Conservation (phyloP, 2,797 vertebrate species). For the Chrysocyon brachyurus region DNA sequence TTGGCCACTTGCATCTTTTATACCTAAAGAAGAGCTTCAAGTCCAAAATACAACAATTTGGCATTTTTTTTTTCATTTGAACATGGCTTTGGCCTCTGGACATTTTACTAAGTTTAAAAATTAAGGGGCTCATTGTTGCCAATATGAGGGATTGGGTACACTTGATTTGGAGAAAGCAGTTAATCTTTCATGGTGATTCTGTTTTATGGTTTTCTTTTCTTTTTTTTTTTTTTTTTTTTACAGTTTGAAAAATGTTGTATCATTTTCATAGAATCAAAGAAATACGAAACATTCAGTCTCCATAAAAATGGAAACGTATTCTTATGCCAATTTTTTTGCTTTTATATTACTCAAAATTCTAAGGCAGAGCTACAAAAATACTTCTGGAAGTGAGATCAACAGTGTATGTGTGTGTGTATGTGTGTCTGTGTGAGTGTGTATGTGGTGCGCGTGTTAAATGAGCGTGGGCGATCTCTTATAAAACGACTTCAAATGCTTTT, state of each 20-base stretch:
- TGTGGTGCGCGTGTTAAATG: not conserved
- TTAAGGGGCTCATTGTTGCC: not conserved
- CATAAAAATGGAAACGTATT: not conserved
- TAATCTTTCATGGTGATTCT: not conserved
- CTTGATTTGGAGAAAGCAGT: not conserved
- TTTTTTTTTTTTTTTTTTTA: not conserved
- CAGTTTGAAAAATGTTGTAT: conserved; percentile 27
- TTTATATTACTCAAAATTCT: conserved; percentile 39
- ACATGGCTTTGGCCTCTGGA: not conserved
- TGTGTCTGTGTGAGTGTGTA: not conserved
- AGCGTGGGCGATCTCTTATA: not conserved
- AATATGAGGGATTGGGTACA: not conserved
- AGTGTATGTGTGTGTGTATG: not conserved
- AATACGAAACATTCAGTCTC: not conserved
- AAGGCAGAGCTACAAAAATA: not conserved
- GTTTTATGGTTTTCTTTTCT: not conserved
- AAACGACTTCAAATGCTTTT: conserved; percentile 56
- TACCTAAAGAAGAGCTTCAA: not conserved
- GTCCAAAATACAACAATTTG: not conserved
- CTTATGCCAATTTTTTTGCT: not conserved
- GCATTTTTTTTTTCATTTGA: not conserved
- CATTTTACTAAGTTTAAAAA: not conserved
- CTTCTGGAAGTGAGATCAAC: not conserved
- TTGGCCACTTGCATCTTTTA: not conserved
- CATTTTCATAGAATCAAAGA: conserved; percentile 59